phyloP scores from a whole-genome alignment of 2,888 invertebrate genomes.

The Latrodectus elegans region DNA sequence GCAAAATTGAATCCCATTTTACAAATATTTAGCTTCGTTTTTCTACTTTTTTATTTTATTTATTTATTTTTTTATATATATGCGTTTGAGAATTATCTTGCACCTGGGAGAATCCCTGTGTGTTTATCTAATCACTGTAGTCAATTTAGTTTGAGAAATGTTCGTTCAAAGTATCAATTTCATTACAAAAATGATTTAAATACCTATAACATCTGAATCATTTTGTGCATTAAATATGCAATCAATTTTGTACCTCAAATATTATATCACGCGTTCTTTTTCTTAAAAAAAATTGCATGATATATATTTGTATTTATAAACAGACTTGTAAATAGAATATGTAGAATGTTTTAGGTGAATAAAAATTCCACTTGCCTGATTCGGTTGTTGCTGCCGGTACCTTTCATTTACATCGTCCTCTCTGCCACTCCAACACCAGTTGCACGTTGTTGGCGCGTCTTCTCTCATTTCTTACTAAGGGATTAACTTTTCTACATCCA shows the following conservation, averaged over 20 bases:
- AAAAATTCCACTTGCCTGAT: constrained; percentile 36
- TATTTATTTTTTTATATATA: too few species aligned
- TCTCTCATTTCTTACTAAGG: constrained; percentile 16
- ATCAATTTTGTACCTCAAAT: too few species aligned
- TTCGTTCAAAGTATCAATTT: not conserved
- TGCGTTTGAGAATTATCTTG: too few species aligned
- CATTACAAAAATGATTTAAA: not conserved
- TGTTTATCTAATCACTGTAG: too few species aligned
- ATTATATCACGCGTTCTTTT: not conserved
- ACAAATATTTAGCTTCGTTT: too few species aligned
- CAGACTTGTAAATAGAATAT: not conserved
- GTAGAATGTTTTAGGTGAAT: not conserved
- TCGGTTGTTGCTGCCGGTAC: constrained; percentile 5
- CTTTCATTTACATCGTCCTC: constrained; percentile 23
- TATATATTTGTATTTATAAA: not conserved
- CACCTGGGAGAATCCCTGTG: too few species aligned
- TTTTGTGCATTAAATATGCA: not conserved
- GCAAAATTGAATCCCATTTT: too few species aligned
- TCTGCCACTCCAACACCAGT: constrained; percentile 36
- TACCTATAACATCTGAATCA: not conserved
- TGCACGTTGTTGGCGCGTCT: constrained; percentile 26
- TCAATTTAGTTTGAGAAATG: too few species aligned
- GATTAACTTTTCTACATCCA: not conserved
- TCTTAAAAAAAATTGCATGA: not conserved
- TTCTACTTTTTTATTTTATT: too few species aligned